Percentiles rank a stretch among this genome's conserved stretches.
Evolutionary conservation across 2,888 invertebrate species (phyloP).

Genomic region (Taphrorychus bicolor): DNA sequence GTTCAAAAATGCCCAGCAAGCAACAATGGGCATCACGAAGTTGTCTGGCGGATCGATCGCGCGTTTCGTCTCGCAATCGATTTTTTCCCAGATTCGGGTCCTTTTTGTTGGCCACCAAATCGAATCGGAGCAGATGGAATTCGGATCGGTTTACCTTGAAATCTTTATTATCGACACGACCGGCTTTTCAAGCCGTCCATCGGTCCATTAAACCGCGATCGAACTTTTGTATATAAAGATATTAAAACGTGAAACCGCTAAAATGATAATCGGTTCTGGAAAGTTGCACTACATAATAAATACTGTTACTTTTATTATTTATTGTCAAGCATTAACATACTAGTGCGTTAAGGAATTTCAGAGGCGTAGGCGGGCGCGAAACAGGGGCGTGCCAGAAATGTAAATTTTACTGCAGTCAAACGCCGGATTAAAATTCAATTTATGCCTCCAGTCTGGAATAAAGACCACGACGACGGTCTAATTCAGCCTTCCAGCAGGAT

Average conservation of each 20-base stretch:
- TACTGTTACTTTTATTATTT: too few relatives aligned
- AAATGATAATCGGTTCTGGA: too few relatives aligned
- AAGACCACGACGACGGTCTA: background rate
- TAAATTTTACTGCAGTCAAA: background rate
- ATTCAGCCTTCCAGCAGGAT: constrained; percentile 9
- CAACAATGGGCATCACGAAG: background rate
- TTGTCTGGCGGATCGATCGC: background rate
- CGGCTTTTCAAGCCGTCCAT: constrained; percentile 1
- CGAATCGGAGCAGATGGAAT: constrained; percentile 4
- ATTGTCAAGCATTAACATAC: too few relatives aligned
- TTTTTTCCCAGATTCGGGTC: constrained; percentile 3
- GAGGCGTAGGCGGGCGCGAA: too few relatives aligned
- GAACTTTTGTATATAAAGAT: background rate
- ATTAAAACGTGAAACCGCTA: background rate
- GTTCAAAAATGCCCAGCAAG: too few relatives aligned
- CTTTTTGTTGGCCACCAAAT: background rate
- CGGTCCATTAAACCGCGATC: background rate
- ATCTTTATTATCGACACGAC: constrained; percentile 2
- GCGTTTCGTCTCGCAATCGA: constrained; percentile 1
- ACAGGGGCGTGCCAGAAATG: too few relatives aligned
- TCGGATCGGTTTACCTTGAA: constrained; percentile 1
- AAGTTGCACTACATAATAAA: too few relatives aligned
- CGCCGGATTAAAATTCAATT: too few relatives aligned
- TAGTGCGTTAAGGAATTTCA: background rate
- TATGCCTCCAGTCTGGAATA: background rate